Percentiles rank a stretch among this genome's conserved stretches.
phyloP scores from a whole-genome alignment of 2,888 invertebrate species.

The Nymphalis urticae region DNA sequence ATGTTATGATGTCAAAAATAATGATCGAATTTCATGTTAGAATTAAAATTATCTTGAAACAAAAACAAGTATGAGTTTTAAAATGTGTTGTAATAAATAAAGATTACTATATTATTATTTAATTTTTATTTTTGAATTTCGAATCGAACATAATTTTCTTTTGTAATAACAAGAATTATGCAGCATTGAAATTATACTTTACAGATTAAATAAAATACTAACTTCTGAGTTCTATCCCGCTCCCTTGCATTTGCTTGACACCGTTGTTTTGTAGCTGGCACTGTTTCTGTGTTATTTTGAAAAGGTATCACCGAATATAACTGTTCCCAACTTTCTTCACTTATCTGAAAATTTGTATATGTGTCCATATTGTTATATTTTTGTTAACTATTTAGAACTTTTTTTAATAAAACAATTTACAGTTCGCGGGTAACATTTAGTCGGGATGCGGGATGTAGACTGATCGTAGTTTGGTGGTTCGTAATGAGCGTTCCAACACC shows the following conservation, averaged over 20 bases:
- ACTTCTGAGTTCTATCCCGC: constrained; percentile 92
- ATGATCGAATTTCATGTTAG: too few relatives aligned
- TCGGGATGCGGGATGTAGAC: constrained; percentile 57
- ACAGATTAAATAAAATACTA: constrained; percentile 55
- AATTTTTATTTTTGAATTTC: too few relatives aligned
- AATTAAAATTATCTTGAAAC: too few relatives aligned
- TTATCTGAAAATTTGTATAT: constrained; percentile 61
- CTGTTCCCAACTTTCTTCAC: constrained; percentile 64
- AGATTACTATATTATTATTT: too few relatives aligned
- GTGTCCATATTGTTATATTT: constrained; percentile 55
- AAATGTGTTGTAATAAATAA: too few relatives aligned
- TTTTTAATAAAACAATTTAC: background rate
- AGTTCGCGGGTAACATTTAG: constrained; percentile 26
- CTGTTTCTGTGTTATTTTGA: constrained; percentile 53
- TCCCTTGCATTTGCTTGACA: constrained; percentile 92
- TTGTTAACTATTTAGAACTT: background rate
- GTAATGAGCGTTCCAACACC: constrained; percentile 63
- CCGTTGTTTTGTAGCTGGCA: constrained; percentile 81
- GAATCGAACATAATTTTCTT: background rate
- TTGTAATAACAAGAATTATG: background rate
- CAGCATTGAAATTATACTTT: background rate
- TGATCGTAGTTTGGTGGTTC: constrained; percentile 61
- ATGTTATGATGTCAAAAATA: too few relatives aligned
- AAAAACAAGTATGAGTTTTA: too few relatives aligned
- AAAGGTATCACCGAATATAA: constrained; percentile 53